A percentile compares a stretch with the other conserved stretches of the same genome.
These are phyloP conservation scores for Morone chrysops DNA, from an alignment of 2,113 vertebrate genomes.

Conservation along the genomic window DNA sequence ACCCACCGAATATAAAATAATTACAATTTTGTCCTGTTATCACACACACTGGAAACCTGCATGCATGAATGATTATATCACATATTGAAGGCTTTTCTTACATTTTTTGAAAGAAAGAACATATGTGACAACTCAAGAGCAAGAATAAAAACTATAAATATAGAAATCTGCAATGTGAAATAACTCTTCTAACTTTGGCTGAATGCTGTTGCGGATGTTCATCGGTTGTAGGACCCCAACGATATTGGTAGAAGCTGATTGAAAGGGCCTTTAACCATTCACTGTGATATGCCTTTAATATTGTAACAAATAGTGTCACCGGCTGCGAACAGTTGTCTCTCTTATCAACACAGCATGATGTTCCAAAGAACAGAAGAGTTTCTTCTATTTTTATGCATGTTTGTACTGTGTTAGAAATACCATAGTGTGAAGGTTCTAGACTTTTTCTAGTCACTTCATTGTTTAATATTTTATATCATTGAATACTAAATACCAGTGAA, in stretches of 20 bases:
- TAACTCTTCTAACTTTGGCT: not conserved
- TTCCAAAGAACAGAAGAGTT: conserved; percentile 11
- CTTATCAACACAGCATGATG: conserved; percentile 10
- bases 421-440: not conserved
- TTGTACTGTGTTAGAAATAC: not conserved
- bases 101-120: too few species aligned
- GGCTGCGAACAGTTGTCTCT: not conserved
- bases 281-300: not conserved
- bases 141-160: not conserved
- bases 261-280: not conserved
- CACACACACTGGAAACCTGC: not conserved
- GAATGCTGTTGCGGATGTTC: not conserved
- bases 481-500: not conserved
- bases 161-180: not conserved
- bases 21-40: not conserved
- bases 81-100: too few species aligned
- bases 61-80: too few species aligned
- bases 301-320: conserved; percentile 21
- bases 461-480: not conserved
- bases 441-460: not conserved
- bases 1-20: not conserved
- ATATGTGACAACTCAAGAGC: too few species aligned
- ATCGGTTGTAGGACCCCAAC: not conserved
- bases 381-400: not conserved
- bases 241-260: not conserved